These are phyloP conservation scores for Capra hircus DNA, from an alignment of 2,113 vertebrate genomes.

Conservation along the genomic window DNA sequence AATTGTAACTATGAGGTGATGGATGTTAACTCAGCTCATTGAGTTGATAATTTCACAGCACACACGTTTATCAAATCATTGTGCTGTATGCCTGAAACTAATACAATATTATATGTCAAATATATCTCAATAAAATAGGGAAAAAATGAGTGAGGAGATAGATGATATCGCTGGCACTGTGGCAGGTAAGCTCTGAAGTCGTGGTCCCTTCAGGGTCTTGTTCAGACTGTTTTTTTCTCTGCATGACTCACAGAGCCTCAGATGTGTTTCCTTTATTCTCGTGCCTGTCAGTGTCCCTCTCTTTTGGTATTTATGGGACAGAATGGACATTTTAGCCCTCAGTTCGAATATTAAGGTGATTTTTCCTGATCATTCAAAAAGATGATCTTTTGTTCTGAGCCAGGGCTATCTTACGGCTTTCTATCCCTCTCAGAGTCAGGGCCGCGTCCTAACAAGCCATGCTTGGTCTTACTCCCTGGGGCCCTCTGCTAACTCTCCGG, in stretches of 20 bases:
- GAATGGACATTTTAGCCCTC: not conserved
- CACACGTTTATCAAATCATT: not conserved
- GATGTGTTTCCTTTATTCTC: not conserved
- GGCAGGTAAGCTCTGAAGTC: not conserved
- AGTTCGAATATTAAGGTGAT: not conserved
- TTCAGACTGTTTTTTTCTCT: not conserved
- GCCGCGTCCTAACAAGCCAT: not conserved
- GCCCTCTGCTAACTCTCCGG: not conserved
- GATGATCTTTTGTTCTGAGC: not conserved
- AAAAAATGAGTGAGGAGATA: not conserved
- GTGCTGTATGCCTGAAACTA: not conserved
- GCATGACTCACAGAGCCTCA: not conserved
- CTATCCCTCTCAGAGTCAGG: not conserved
- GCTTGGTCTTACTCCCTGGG: not conserved
- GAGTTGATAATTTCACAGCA: not conserved
- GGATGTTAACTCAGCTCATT: not conserved
- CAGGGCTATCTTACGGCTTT: not conserved
- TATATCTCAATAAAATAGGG: not conserved
- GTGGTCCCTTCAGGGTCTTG: not conserved
- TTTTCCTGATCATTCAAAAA: not conserved
- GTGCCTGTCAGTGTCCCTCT: not conserved
- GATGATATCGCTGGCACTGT: accelerated
- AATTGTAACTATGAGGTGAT: not conserved
- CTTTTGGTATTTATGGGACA: not conserved
- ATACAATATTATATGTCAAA: not conserved